phyloP scores from a whole-genome alignment of 37 sponge, comb jelly and placozoan species.

The Beroe forskalii region DNA sequence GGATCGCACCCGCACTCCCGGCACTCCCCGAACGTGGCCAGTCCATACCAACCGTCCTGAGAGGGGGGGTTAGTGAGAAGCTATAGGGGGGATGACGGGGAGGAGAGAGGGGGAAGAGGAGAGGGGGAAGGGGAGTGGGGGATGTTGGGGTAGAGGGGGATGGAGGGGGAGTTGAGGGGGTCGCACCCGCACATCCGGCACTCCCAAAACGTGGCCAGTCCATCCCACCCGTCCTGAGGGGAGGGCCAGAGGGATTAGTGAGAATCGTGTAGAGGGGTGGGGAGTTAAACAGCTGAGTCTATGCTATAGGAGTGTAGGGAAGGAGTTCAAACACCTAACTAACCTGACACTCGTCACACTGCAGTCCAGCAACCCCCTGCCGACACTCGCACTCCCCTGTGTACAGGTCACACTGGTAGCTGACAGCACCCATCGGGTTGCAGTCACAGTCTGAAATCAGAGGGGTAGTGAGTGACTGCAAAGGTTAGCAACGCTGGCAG shows the following conservation, averaged over 20 bases:
- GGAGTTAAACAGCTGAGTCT: too few relatives aligned
- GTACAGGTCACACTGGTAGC: slow-evolving; percentile 68
- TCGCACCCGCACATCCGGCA: slow-evolving; percentile 21
- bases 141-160: background rate
- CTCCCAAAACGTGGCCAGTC: slow-evolving; percentile 7
- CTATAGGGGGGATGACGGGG: background rate
- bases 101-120: background rate
- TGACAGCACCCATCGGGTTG: slow-evolving; percentile 63
- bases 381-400: slow-evolving; percentile 78
- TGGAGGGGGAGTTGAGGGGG: slow-evolving; percentile 18
- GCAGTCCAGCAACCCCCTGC: slow-evolving; percentile 67
- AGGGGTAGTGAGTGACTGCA: background rate
- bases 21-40: slow-evolving; percentile 21
- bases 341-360: slow-evolving; percentile 75
- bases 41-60: slow-evolving; percentile 34
- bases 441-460: slow-evolving; percentile 72
- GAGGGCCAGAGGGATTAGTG: background rate
- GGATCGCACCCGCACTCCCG: slow-evolving; percentile 23
- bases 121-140: background rate
- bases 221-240: slow-evolving; percentile 5
- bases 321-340: too few relatives aligned
- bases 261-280: background rate
- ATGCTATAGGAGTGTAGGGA: too few relatives aligned
- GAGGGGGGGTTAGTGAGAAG: background rate
- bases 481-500: too few relatives aligned